Conservation (phyloP, 2,797 vertebrate species). For the Cossypha niveicapilla region DNA sequence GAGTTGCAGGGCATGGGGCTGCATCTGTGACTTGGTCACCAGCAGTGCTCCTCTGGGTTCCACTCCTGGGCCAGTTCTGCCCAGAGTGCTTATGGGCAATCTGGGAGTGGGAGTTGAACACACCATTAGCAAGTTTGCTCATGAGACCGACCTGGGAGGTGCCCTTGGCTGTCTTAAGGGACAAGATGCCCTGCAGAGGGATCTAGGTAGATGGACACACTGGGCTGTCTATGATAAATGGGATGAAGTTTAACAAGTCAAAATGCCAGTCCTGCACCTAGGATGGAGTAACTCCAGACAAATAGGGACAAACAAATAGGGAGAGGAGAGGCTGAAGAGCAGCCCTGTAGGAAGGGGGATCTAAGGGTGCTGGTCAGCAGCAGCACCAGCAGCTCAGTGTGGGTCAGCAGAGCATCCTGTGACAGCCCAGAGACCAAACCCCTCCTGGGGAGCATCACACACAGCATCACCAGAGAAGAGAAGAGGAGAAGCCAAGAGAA, state of each 20-base stretch:
- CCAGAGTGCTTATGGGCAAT: background rate
- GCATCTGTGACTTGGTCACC: fast-evolving
- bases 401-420: background rate
- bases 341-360: background rate
- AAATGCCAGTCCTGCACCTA: fast-evolving
- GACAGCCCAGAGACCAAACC: background rate
- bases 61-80: background rate
- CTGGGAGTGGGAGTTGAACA: background rate
- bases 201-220: background rate
- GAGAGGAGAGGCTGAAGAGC: background rate
- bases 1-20: background rate
- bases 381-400: background rate
- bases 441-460: background rate
- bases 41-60: background rate
- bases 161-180: background rate
- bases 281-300: fast-evolving
- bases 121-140: background rate
- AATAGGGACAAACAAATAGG: too few species aligned
- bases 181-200: background rate
- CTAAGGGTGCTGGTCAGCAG: background rate
- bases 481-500: fast-evolving
- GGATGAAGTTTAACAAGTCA: background rate
- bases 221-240: background rate
- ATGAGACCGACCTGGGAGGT: background rate
- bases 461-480: background rate